Evolutionary conservation across 2,888 invertebrate genomes (phyloP), one percentile per base, ranked within the genome.

Genomic region (Hydropsyche betteni): DNA sequence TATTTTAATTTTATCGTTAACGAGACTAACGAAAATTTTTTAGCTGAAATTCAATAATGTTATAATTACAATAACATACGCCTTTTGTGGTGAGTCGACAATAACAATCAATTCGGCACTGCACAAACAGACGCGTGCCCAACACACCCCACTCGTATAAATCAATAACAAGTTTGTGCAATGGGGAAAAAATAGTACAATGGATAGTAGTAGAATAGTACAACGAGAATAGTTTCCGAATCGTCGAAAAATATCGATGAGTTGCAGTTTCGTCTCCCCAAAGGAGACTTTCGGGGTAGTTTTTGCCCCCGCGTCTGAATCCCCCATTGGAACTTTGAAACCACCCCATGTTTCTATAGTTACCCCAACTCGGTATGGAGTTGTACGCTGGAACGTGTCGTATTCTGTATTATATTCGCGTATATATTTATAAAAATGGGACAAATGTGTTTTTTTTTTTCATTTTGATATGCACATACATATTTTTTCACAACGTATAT

Each of bases 191-290:
- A 55, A n/a, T 61, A 38, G 24, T 24, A 74, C 58, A 76, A 53
- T 74, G 69, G n/a, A 38, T 33, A 36, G 33, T 24, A 52, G 14
- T 55, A 34, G 16, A 33, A 74, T 50, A 76, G 38, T 71, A 70
- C 73, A 24, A 33, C 70, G 38, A 44, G 68, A 72, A 77, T 75
- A 74, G 74, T 74, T 71, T 70, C 73, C 50, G 75, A 74, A 75
- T 76, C 58, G 75, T 34, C 51, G 70, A 75, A 76, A 77, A 72
- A 74, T 78, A 78, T 78, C 76, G 77, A 78, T 76, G 76, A 76
- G 71, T 76, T 76, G 77, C 75, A 74, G 52, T 55, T 61, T 69
- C 53, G 14, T 24, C 16, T 38, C 68, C 72, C 76, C 72, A 53
- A 44, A 50, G 36, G 69, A n/a, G 69, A 44, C 38, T 52, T 44